These are phyloP conservation scores for Xenopus laevis DNA, from an alignment of 2,113 vertebrate genomes.

Conservation along the genomic window DNA sequence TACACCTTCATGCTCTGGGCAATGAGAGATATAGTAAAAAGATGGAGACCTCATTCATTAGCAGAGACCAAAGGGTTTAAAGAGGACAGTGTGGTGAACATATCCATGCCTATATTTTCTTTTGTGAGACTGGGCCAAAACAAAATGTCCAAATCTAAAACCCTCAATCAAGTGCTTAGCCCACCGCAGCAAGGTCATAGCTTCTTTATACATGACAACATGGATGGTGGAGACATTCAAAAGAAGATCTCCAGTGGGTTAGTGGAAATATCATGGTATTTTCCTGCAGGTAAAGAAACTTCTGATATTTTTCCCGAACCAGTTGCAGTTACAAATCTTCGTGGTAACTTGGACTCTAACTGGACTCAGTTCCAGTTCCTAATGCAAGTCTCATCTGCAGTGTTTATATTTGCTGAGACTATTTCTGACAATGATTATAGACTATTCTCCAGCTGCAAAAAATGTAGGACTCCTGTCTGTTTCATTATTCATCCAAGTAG, in stretches of 20 bases:
- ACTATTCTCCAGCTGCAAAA: slow-evolving; percentile 31
- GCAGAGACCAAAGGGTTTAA: slow-evolving; percentile 10
- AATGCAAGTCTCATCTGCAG: slow-evolving; percentile 50
- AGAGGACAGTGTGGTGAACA: slow-evolving; percentile 52
- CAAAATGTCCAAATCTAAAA: slow-evolving; percentile 67
- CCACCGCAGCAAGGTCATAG: slow-evolving; percentile 54
- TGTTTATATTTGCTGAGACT: slow-evolving; percentile 56
- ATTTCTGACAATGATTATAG: slow-evolving; percentile 54
- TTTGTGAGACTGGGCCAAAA: slow-evolving; percentile 67
- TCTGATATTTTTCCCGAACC: slow-evolving; percentile 54
- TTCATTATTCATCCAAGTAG: slow-evolving; percentile 50
- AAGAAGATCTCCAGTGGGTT: slow-evolving; percentile 68
- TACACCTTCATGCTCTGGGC: slow-evolving; percentile 64
- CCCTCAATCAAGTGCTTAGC: slow-evolving; percentile 66
- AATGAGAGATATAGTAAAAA: slow-evolving; percentile 56
- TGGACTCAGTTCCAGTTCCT: slow-evolving; percentile 58
- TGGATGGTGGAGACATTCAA: slow-evolving; percentile 53
- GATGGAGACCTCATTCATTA: slow-evolving; percentile 45
- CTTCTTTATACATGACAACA: slow-evolving; percentile 64
- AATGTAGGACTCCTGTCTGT: slow-evolving; percentile 41
- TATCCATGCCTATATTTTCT: slow-evolving; percentile 66
- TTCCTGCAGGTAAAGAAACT: slow-evolving; percentile 54
- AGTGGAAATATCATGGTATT: slow-evolving; percentile 68
- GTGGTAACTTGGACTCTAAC: slow-evolving; percentile 54
- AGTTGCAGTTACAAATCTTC: slow-evolving; percentile 53